These are phyloP conservation scores for Nipponacmea schrenckii DNA, from an alignment of 2,888 invertebrate species.

Conservation along the genomic window DNA sequence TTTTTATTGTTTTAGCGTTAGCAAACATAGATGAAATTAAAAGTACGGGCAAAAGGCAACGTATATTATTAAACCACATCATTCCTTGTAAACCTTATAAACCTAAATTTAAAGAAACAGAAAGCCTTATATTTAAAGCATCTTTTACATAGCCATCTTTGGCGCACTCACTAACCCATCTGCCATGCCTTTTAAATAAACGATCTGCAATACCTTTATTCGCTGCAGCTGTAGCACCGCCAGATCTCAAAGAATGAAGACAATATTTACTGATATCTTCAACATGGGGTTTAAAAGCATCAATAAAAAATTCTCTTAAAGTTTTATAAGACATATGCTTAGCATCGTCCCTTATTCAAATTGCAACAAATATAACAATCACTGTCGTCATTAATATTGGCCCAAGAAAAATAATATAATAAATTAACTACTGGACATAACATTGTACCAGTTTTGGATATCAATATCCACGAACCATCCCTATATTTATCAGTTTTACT, in stretches of 20 bases:
- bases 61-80: too few relatives aligned
- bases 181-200: conserved; percentile 23
- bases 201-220: conserved; percentile 22
- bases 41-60: too few relatives aligned
- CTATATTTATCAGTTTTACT: conserved; percentile 26
- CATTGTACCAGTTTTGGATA: conserved; percentile 14
- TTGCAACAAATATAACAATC: conserved; percentile 9
- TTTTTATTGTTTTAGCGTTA: too few relatives aligned
- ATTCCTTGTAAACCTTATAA: too few relatives aligned
- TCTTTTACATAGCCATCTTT: conserved; percentile 15
- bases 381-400: too few relatives aligned
- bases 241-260: too few relatives aligned
- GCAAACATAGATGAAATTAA: too few relatives aligned
- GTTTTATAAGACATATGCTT: conserved; percentile 15
- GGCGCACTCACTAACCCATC: conserved; percentile 13
- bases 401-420: background rate
- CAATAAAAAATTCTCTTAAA: too few relatives aligned
- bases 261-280: conserved; percentile 14
- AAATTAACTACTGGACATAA: conserved; percentile 20
- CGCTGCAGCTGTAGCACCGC: conserved; percentile 20
- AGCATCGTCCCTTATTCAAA: background rate
- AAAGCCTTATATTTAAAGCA: background rate
- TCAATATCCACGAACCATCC: conserved; percentile 18
- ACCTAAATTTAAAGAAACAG: conserved; percentile 4
- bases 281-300: too few relatives aligned